A percentile compares a stretch with the other conserved stretches of the same genome.
Conservation (phyloP, 2,888 invertebrate species). For the Timandra comae region DNA sequence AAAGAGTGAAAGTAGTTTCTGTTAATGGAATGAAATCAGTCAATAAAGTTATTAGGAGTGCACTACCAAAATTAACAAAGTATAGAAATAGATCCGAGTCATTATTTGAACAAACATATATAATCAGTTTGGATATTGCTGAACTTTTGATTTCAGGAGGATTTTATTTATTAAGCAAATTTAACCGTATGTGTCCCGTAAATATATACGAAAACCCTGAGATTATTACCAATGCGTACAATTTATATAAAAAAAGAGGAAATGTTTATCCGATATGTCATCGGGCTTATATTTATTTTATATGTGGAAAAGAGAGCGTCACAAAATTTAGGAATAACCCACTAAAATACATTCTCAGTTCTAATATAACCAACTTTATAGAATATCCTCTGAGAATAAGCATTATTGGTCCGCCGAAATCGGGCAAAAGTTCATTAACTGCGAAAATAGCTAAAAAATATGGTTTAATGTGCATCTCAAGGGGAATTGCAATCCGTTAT, state of each 20-base stretch:
- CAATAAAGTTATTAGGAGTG: slow-evolving; percentile 39
- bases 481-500: slow-evolving; percentile 70
- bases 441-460: slow-evolving; percentile 70
- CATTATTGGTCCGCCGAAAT: slow-evolving; percentile 79
- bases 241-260: slow-evolving; percentile 48
- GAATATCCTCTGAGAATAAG: slow-evolving; percentile 71
- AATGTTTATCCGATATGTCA: slow-evolving; percentile 76
- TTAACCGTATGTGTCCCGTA: slow-evolving; percentile 80
- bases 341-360: slow-evolving; percentile 65
- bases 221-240: slow-evolving; percentile 66
- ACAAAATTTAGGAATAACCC: slow-evolving; percentile 74
- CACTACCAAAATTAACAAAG: slow-evolving; percentile 37
- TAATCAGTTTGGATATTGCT: slow-evolving; percentile 70
- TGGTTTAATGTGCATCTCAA: slow-evolving; percentile 72
- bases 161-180: slow-evolving; percentile 79
- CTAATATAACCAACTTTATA: slow-evolving; percentile 57
- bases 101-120: slow-evolving; percentile 75
- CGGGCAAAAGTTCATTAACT: slow-evolving; percentile 77
- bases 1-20: slow-evolving; percentile 61
- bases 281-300: slow-evolving; percentile 77
- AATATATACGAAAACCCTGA: slow-evolving; percentile 68
- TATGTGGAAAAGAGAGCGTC: slow-evolving; percentile 63
- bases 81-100: slow-evolving; percentile 65
- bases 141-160: slow-evolving; percentile 76
- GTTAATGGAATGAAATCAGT: slow-evolving; percentile 55